Conservation (phyloP, 2,113 vertebrate species). For the Hipposideros armiger region DNA sequence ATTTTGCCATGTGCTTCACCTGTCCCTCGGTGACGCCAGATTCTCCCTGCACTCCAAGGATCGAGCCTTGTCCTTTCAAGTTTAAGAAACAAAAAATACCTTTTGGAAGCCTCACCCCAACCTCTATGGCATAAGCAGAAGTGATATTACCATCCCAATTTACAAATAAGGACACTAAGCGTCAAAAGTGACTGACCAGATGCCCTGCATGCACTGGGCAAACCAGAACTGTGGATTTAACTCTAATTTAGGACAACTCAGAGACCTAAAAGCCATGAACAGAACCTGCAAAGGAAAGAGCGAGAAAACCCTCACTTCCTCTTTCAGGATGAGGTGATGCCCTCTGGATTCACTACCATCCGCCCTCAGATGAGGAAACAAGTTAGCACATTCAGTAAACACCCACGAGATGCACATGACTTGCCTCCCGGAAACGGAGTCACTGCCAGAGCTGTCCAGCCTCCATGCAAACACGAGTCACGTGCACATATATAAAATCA, state of each 20-base stretch:
- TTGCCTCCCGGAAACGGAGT: not conserved
- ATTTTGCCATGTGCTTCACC: not conserved
- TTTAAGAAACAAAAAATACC: not conserved
- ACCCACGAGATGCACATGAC: rapidly evolving
- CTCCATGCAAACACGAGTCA: not conserved
- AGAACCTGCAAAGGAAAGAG: not conserved
- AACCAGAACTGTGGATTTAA: too few species aligned
- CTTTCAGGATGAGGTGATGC: rapidly evolving
- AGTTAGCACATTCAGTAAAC: not conserved
- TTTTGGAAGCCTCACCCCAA: not conserved
- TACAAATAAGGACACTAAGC: not conserved
- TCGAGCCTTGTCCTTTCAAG: not conserved
- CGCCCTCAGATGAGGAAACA: not conserved
- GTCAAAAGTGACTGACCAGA: too few species aligned
- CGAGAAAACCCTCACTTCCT: not conserved
- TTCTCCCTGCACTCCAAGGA: not conserved
- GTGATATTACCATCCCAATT: rapidly evolving
- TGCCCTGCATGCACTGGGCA: not conserved
- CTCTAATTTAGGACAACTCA: not conserved
- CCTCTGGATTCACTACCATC: not conserved
- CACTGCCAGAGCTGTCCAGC: rapidly evolving
- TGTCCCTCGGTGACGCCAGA: not conserved
- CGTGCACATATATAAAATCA: rapidly evolving
- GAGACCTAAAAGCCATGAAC: not conserved
- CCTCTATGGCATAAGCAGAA: not conserved